A percentile compares a stretch with the other conserved stretches of the same genome.
Evolutionary conservation across 1,140 invertebrate genomes (phyloP).

Genomic region (Drosophila albomicans): DNA sequence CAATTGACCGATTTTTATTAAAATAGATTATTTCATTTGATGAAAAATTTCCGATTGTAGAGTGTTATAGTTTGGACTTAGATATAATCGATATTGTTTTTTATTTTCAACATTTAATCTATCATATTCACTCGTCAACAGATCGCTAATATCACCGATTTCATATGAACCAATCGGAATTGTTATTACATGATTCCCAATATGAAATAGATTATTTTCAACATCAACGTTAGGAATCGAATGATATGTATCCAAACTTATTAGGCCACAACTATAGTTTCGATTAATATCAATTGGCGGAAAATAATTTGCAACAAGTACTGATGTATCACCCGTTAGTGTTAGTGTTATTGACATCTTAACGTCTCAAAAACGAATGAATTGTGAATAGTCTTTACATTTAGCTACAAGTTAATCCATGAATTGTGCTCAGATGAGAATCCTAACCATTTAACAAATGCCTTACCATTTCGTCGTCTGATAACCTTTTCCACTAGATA

Average conservation of each 20-base stretch:
- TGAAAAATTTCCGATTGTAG: constrained; percentile 8
- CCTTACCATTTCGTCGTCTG: constrained; percentile 4
- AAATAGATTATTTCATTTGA: constrained; percentile 10
- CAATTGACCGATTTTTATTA: constrained; percentile 9
- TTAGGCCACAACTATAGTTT: constrained; percentile 67
- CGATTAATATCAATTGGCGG: constrained; percentile 49
- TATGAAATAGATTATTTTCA: constrained; percentile 77
- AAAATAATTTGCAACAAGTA: constrained; percentile 48
- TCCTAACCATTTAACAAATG: constrained; percentile 18
- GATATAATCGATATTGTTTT: too few species aligned
- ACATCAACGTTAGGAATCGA: constrained; percentile 78
- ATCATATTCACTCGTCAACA: too few species aligned
- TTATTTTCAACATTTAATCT: background rate
- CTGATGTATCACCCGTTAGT: constrained; percentile 42
- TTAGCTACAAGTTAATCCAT: constrained; percentile 7
- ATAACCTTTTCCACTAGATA: constrained; percentile 12
- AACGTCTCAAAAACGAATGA: background rate
- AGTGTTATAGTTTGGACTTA: constrained; percentile 1
- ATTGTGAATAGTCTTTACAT: background rate
- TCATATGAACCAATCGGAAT: constrained; percentile 80
- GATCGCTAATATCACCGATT: constrained; percentile 49
- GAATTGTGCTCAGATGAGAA: constrained; percentile 13
- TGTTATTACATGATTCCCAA: constrained; percentile 60
- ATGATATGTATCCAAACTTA: constrained; percentile 76
- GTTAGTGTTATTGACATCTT: constrained; percentile 62